Evolutionary conservation across 30 jellyfish, hydroid and myxozoan genomes (phyloP), one percentile per base, ranked within the genome.

Genomic region (Aurelia sp.): DNA sequence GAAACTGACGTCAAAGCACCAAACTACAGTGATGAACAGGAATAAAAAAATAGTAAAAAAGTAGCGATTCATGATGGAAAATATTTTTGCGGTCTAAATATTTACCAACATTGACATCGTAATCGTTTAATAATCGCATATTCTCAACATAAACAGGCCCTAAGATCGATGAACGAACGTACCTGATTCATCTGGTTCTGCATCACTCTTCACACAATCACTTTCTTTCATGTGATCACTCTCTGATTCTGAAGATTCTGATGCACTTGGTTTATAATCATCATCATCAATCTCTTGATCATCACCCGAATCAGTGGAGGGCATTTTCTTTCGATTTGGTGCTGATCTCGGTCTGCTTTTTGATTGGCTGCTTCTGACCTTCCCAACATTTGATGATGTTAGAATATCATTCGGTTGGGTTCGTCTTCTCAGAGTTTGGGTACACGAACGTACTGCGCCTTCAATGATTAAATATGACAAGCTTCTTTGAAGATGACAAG

Each of bases 241-340:
- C 50, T 65, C 91, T 37, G 69, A 21, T 17, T 66, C 84, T 2
- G 17, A n/a, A 9, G 48, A 72, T 55, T 41, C 86, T 21, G 71
- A 16, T 41, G 74, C 31, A 21, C 73, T 48, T 74, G 73, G 19
- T 15, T 35, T 62, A 74, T 33, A 48, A 30, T 74, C 86, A 23
- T 23, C 72, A 61, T 61, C 71, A 61, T 11, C 35, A 61, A 7
- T 13, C 35, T 31, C 71, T 61, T 18, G 13, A 18, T 61, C 55
- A 44, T 44, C 16, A 44, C 0, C 55, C 10, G 55, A 44, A 44
- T 44, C 55, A 44, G 55, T 5, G 3, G 55, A 44, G 9, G 55
- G 55, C 55, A 44, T 44, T 44, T 44, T 44, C 55, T 44, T 44
- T 44, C 10, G 55, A 16, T 44, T 44, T 44, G 55, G 55, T 44